Conservation (phyloP, 1,140 invertebrate species). For the Pararge aegeria region DNA sequence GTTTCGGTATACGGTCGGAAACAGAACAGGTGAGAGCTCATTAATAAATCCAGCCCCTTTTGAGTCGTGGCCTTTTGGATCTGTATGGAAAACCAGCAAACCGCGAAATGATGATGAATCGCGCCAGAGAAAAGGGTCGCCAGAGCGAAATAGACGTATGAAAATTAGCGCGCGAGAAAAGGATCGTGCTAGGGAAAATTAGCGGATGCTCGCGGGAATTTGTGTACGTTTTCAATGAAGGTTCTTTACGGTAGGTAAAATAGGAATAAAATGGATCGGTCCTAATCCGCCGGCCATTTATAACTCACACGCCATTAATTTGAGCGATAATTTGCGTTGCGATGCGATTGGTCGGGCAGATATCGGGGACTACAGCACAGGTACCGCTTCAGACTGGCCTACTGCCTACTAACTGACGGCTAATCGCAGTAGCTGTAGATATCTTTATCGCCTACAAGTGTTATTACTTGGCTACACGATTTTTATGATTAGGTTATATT, state of each 20-base stretch:
- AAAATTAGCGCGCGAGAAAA: constrained; percentile 35
- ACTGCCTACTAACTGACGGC: constrained; percentile 29
- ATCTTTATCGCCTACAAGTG: constrained; percentile 45
- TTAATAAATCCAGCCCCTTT: constrained; percentile 40
- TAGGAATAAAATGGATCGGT: constrained; percentile 74
- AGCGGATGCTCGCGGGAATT: constrained; percentile 70
- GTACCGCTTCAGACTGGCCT: constrained; percentile 40
- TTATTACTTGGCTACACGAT: constrained; percentile 27
- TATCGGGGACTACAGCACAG: constrained; percentile 40
- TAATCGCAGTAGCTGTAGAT: constrained; percentile 41
- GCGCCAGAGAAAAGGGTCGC: constrained; percentile 57
- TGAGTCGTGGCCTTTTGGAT: constrained; percentile 28
- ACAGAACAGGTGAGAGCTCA: constrained; percentile 36
- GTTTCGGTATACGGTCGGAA: neutral
- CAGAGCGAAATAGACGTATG: constrained; percentile 48
- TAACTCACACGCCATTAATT: constrained; percentile 79
- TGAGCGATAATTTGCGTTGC: constrained; percentile 71
- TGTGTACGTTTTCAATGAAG: constrained; percentile 78
- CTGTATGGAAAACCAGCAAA: constrained; percentile 70
- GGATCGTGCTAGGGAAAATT: constrained; percentile 60
- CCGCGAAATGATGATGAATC: constrained; percentile 77
- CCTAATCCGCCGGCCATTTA: constrained; percentile 76
- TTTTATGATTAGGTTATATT: constrained; percentile 21
- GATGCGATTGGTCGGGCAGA: constrained; percentile 62
- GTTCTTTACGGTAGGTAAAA: constrained; percentile 76